Conservation (phyloP, 1,140 invertebrate species). For the Zelostemma sp. region DNA sequence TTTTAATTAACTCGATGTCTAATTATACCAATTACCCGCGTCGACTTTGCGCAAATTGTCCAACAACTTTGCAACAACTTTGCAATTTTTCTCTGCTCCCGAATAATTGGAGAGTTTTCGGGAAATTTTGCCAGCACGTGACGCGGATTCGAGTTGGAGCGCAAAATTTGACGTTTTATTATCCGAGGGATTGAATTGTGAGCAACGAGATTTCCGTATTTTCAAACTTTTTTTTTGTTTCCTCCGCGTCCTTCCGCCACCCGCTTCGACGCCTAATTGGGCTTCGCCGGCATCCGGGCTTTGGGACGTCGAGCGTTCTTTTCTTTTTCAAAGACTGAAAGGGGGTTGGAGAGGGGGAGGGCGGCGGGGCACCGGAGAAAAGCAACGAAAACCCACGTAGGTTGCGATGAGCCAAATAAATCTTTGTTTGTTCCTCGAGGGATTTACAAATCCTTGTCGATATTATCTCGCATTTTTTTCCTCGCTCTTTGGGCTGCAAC, state of each 20-base stretch:
- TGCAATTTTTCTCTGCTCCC: slow-evolving; percentile 9
- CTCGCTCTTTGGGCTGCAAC: slow-evolving; percentile 16
- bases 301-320: slow-evolving; percentile 55
- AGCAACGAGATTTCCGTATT: slow-evolving; percentile 43
- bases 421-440: slow-evolving; percentile 39
- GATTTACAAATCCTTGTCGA: slow-evolving; percentile 37
- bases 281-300: slow-evolving; percentile 45
- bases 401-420: slow-evolving; percentile 51
- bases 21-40: slow-evolving; percentile 29
- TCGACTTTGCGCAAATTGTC: slow-evolving; percentile 8
- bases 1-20: neutral
- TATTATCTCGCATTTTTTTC: slow-evolving; percentile 30
- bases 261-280: slow-evolving; percentile 57
- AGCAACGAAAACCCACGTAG: slow-evolving; percentile 28
- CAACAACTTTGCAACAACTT: slow-evolving; percentile 13
- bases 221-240: slow-evolving; percentile 47
- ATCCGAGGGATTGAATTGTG: slow-evolving; percentile 32
- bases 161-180: slow-evolving; percentile 41
- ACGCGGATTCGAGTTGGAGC: slow-evolving; percentile 13
- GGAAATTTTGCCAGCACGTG: slow-evolving; percentile 18
- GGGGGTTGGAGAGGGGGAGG: no score
- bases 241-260: slow-evolving; percentile 29
- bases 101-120: slow-evolving; percentile 21
- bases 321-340: slow-evolving; percentile 28
- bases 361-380: slow-evolving; percentile 10